phyloP scores from a whole-genome alignment of 2,888 invertebrate species.

The Liodrosophila aerea region DNA sequence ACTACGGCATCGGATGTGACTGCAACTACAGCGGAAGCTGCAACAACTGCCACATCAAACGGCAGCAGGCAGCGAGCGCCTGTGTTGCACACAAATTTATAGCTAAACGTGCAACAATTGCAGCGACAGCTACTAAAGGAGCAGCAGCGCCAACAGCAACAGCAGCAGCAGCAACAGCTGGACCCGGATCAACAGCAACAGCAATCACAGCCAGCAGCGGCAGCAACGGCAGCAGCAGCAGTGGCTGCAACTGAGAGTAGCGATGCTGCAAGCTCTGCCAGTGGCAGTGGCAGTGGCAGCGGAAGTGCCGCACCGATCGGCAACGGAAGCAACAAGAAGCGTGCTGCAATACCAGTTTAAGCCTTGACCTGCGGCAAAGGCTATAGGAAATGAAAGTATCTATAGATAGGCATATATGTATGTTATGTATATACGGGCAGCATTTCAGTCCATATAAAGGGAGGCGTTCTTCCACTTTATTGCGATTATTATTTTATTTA shows the following conservation, averaged over 20 bases:
- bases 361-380: neutral
- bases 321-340: conserved; percentile 64
- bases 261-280: conserved; percentile 1
- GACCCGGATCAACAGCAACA: conserved; percentile 21
- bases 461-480: no score
- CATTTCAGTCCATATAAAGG: neutral
- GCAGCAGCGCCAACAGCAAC: conserved; percentile 54
- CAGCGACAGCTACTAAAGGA: conserved; percentile 64
- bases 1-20: no score
- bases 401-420: conserved; percentile 9
- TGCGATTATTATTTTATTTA: no score
- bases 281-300: conserved; percentile 37
- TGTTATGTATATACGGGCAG: neutral
- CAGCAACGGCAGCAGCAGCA: neutral
- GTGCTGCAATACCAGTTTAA: conserved; percentile 80
- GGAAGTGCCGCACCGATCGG: conserved; percentile 47
- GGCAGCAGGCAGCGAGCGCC: conserved; percentile 54
- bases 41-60: conserved; percentile 43
- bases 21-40: conserved; percentile 6
- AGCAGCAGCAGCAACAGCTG: conserved; percentile 24
- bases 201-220: no score
- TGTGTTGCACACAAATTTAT: conserved; percentile 79
- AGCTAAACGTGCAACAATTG: conserved; percentile 79
- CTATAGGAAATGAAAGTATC: conserved; percentile 3
- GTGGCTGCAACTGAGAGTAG: conserved; percentile 16